Evolutionary conservation across 2,888 invertebrate genomes (phyloP), one percentile per base, ranked within the genome.

Genomic region (Agrotis ipsilon): DNA sequence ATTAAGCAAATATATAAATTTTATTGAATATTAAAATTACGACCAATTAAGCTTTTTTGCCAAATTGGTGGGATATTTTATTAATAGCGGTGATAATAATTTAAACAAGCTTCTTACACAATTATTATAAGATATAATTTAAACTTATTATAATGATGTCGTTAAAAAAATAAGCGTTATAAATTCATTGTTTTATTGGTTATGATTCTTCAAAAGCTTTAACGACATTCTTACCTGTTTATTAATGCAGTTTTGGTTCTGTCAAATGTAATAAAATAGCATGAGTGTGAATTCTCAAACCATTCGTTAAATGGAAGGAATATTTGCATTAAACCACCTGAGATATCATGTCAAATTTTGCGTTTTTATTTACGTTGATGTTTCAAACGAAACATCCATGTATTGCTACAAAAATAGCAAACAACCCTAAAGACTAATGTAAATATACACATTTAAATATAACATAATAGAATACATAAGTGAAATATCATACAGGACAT

Each of bases 11-110:
- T 59, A 46, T 58, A 46, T 54, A 45, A 19, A 0, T 46, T 73
- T 32, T 39, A 49, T 54, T 0, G 2, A 32, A 46, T 32, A 66
- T 49, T 27, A 62, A 61, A 24, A 52, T 78, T 72, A 66, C 51
- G 61, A 62, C 45, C 74, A 49, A 46, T 66, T 73, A 79, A 58
- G 21, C 43, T 43, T 59, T 72, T 73, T 74, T 54, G 54, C 46
- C 49, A 59, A 63, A 79, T 80, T 54, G 24, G 19, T 39, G 49
- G 55, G 19, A 6, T 27, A 45, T 62, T 21, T 51, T 77, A 58
- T 63, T 70, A 32, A 49, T 48, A 39, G 32, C 51, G 32, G 43
- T 43, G 48, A 19, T 9, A 49, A 19, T n/a, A 27, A n/a, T 19
- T 4, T 18, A 5, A 39, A 39, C 3, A 39, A 39, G 39, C 39